These are phyloP conservation scores for Vombatus ursinus DNA, from an alignment of 2,113 vertebrate species.

Conservation along the genomic window DNA sequence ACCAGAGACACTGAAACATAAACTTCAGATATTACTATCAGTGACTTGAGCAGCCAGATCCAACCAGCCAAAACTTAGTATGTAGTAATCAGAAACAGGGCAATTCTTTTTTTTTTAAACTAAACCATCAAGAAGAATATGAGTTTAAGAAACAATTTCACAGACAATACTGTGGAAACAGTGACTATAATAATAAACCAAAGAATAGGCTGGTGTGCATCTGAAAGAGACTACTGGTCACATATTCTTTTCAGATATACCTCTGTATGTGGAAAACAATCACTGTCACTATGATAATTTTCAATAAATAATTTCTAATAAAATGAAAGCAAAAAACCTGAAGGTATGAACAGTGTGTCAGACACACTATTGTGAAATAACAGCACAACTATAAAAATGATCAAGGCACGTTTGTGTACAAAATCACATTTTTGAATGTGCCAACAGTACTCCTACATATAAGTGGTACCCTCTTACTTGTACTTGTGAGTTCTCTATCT, in stretches of 20 bases:
- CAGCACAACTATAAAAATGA: not conserved
- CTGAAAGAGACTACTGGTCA: constrained; percentile 24
- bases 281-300: constrained; percentile 16
- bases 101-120: constrained; percentile 32
- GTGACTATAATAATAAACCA: constrained; percentile 45
- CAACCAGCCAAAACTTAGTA: constrained; percentile 15
- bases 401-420: not conserved
- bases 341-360: not conserved
- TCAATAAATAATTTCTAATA: constrained; percentile 26
- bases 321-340: constrained; percentile 30
- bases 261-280: constrained; percentile 3
- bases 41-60: not conserved
- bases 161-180: constrained; percentile 28
- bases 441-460: not conserved
- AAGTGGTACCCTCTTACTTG: constrained; percentile 4
- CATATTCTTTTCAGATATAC: constrained; percentile 12
- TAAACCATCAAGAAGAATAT: not conserved
- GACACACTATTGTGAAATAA: not conserved
- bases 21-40: constrained; percentile 20
- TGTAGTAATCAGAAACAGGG: not conserved
- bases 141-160: not conserved
- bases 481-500: not conserved
- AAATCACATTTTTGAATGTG: constrained; percentile 31
- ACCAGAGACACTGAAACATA: not conserved
- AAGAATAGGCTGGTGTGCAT: not conserved